Evolutionary conservation across 1,140 invertebrate genomes (phyloP).

Genomic region (Trachelipus rathkii): DNA sequence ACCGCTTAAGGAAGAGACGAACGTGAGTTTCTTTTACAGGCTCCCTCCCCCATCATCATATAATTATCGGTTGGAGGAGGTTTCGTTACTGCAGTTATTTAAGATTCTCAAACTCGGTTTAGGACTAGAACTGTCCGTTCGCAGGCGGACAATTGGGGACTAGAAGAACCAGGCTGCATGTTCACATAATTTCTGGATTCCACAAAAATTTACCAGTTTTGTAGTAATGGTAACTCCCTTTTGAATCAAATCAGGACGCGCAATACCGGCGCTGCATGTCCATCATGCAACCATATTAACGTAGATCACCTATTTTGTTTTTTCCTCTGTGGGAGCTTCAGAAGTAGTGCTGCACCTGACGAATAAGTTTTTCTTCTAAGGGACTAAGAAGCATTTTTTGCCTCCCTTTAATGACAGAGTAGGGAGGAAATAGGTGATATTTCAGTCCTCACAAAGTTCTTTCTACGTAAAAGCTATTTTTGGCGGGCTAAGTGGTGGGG

Average conservation of each 20-base stretch:
- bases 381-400: background rate
- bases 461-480: background rate
- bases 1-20: background rate
- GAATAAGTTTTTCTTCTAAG: background rate
- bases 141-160: background rate
- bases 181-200: constrained; percentile 4
- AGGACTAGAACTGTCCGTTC: background rate
- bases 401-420: background rate
- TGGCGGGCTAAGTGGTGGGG: background rate
- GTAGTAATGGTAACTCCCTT: background rate
- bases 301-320: background rate
- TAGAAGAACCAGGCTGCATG: background rate
- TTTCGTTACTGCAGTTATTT: background rate
- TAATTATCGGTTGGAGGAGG: background rate
- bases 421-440: background rate
- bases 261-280: background rate
- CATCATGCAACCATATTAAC: background rate
- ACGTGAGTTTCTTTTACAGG: background rate
- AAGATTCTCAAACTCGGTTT: background rate
- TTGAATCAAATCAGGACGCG: background rate
- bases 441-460: background rate
- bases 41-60: background rate
- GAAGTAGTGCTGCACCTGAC: background rate
- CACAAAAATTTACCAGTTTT: background rate
- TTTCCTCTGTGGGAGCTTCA: background rate